A percentile compares a stretch with the other conserved stretches of the same genome.
phyloP scores from a whole-genome alignment of 1,140 invertebrate species.

The Triops cancriformis region DNA sequence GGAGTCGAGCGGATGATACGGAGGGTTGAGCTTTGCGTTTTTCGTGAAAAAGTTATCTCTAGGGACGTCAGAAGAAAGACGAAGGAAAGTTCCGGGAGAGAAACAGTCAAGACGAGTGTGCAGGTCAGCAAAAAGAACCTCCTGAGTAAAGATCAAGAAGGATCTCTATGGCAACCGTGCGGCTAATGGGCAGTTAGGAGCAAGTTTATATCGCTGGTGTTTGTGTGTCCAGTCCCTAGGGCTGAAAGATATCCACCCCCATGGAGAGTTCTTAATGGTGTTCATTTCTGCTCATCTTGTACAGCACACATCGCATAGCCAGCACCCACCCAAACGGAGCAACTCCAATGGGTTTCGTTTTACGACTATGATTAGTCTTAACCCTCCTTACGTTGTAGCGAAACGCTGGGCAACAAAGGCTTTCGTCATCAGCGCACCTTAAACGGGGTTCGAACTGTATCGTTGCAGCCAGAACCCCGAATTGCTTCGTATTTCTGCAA shows the following conservation, averaged over 20 bases:
- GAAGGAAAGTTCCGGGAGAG: not conserved
- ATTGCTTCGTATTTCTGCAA: too few species aligned
- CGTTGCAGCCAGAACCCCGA: too few species aligned
- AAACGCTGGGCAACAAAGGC: not conserved
- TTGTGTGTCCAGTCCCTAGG: constrained; percentile 4
- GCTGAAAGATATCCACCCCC: not conserved
- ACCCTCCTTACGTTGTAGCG: not conserved
- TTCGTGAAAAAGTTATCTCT: not conserved
- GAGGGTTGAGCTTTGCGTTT: not conserved
- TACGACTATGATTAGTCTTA: constrained; percentile 1
- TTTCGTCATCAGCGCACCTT: not conserved
- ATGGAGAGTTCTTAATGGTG: not conserved
- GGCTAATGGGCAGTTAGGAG: not conserved
- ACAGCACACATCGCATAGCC: not conserved
- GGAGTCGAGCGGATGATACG: not conserved
- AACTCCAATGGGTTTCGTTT: constrained; percentile 6
- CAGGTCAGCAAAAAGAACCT: constrained; percentile 8
- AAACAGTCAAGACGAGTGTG: not conserved
- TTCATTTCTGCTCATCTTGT: not conserved
- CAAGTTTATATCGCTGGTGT: constrained; percentile 3
- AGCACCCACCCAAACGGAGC: not conserved
- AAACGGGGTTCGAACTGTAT: too few species aligned
- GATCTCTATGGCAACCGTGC: constrained; percentile 3
- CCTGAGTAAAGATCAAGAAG: constrained; percentile 8
- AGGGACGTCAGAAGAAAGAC: not conserved